These are phyloP conservation scores for Macrophya alboannulata DNA, from an alignment of 2,888 invertebrate genomes.

Conservation along the genomic window DNA sequence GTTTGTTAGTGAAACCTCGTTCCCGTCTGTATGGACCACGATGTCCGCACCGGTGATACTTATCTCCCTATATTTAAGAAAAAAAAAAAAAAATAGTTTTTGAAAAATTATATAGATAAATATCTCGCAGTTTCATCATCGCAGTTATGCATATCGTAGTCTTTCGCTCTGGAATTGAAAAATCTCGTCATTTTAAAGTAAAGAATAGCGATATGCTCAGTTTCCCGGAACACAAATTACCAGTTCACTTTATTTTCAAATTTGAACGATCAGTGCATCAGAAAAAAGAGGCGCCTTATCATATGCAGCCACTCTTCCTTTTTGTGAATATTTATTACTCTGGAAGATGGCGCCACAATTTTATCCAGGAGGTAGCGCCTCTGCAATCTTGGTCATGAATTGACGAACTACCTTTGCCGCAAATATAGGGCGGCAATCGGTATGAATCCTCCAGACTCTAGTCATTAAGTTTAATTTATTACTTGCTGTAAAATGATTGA, in stretches of 20 bases:
- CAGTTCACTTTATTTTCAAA: background rate
- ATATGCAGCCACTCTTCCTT: background rate
- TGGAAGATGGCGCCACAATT: background rate
- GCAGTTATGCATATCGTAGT: no score
- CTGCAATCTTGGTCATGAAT: no score
- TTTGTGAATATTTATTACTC: background rate
- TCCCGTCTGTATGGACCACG: slow-evolving; percentile 69
- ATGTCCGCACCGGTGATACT: slow-evolving; percentile 71
- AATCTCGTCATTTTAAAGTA: no score
- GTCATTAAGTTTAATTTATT: no score
- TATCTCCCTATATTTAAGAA: slow-evolving; percentile 66
- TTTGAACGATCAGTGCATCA: background rate
- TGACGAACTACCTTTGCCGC: slow-evolving; percentile 1
- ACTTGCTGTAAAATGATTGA: background rate
- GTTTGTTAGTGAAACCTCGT: slow-evolving; percentile 71
- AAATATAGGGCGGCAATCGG: background rate
- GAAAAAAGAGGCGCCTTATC: background rate
- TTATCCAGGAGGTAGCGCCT: background rate
- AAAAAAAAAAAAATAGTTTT: background rate
- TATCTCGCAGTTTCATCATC: background rate
- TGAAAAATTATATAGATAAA: background rate
- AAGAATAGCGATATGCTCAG: no score
- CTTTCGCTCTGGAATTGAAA: background rate
- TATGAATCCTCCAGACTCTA: background rate
- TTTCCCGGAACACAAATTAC: background rate